Evolutionary conservation across 1,140 invertebrate species (phyloP), one percentile per base, ranked within the genome.

Genomic region (Heliothis subflexa): DNA sequence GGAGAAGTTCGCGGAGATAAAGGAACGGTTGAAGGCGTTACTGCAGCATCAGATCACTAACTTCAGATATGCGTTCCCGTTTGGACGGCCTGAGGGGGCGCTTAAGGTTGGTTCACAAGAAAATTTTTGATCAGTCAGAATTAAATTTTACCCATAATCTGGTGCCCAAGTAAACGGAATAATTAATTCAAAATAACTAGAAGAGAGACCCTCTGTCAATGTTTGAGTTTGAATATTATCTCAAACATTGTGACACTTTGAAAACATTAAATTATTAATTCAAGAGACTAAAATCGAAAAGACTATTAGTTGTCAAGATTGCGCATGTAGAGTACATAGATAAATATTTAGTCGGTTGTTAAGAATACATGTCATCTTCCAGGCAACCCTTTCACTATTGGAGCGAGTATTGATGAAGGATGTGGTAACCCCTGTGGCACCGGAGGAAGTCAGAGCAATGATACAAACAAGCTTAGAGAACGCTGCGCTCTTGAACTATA

Each of bases 381-480:
- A 95, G 96, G 97, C 98, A 21, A 99, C 99, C 9, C 94, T 99
- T 71, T 99, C 99, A 4, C 95, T 99, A 45, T 92, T 99, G 71
- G 99, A 99, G 95, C 96, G 99, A 82, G 99, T 99, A 12, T 93
- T 99, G 77, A 99, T 99, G 99, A 99, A 99, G 93, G 99, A 99
- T 91, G 98, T 99, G 77, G 98, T 98, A 1, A 99, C 99, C 4
- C 98, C 99, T n/a, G 99, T 99, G 2, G 97, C 98, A 81, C 97
- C 98, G 1, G 99, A 99, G 93, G 99, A 99, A 95, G 99, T 99
- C 2, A 96, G 99, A 83, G 96, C 96, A 28, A 97, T 99, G 95
- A 99, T 99, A 78, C 98, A 99, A 91, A 99, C 98, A 79, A 99
- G 99, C 93, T 95, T 99, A 78, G 99, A 99, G 95, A 99, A 98